A percentile compares a stretch with the other conserved stretches of the same genome.
Evolutionary conservation across 2,797 vertebrate species (phyloP).

Genomic region (Valencia hispanica): DNA sequence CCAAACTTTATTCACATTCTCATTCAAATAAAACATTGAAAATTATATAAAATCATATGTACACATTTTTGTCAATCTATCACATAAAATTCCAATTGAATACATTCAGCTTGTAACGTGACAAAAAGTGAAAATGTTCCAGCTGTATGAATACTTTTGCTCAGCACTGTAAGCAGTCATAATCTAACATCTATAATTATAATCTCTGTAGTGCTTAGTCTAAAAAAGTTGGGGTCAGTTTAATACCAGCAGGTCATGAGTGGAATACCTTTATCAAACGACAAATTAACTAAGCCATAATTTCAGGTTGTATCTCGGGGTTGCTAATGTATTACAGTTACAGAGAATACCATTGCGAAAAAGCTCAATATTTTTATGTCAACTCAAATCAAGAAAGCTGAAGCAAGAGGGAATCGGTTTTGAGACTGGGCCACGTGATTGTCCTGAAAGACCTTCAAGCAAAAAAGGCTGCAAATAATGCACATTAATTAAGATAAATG

Average conservation of each 20-base stretch:
- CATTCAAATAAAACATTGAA: not conserved
- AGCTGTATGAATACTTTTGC: too few relatives aligned
- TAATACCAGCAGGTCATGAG: conserved; percentile 14
- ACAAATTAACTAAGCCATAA: conserved; percentile 54
- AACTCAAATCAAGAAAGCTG: conserved; percentile 55
- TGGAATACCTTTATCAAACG: conserved; percentile 49
- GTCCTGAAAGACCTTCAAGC: conserved; percentile 66
- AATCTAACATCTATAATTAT: too few relatives aligned
- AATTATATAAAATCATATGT: not conserved
- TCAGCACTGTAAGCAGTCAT: conserved; percentile 13
- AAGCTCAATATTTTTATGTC: conserved; percentile 70
- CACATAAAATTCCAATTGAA: too few relatives aligned
- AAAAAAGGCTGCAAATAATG: conserved; percentile 41
- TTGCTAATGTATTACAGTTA: conserved; percentile 64
- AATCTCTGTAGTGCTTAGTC: conserved; percentile 33
- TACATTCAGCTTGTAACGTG: too few relatives aligned
- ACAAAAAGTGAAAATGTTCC: too few relatives aligned
- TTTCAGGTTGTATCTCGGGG: conserved; percentile 62
- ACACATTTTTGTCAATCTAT: too few relatives aligned
- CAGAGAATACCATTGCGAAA: conserved; percentile 57
- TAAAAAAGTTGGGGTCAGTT: conserved; percentile 23
- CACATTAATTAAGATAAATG: conserved; percentile 63
- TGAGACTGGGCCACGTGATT: conserved; percentile 42
- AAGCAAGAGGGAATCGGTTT: conserved; percentile 46
- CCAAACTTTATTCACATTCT: not conserved